Percentiles rank a stretch among this genome's conserved stretches.
phyloP scores from a whole-genome alignment of 2,113 vertebrate species.

The Lophius piscatorius region DNA sequence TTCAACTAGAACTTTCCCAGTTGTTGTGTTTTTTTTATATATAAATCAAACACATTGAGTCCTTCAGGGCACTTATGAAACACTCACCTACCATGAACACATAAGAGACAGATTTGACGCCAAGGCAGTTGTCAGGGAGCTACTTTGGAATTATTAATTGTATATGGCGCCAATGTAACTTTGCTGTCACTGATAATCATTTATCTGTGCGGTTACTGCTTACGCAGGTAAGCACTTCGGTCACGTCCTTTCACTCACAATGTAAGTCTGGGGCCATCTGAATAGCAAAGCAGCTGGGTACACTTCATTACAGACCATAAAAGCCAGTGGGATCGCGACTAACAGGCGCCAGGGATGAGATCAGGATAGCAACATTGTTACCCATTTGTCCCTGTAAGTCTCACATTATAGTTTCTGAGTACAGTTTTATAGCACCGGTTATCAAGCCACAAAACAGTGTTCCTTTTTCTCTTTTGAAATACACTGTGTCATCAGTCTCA shows the following conservation, averaged over 20 bases:
- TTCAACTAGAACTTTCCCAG: conserved; percentile 29
- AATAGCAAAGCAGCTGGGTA: conserved; percentile 77
- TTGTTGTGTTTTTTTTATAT: conserved; percentile 12
- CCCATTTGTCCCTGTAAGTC: conserved; percentile 39
- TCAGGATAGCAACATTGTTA: conserved; percentile 41
- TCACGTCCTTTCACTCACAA: conserved; percentile 58
- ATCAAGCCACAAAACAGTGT: conserved; percentile 40
- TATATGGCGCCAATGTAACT: conserved; percentile 39
- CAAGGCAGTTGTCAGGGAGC: conserved; percentile 30
- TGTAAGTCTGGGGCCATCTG: conserved; percentile 73
- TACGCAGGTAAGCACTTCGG: conserved; percentile 56
- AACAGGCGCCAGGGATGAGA: conserved; percentile 68
- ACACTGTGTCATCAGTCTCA: conserved; percentile 53
- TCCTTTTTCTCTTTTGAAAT: conserved; percentile 38
- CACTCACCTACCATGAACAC: conserved; percentile 10
- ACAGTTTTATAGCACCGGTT: conserved; percentile 61
- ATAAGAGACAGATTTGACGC: conserved; percentile 22
- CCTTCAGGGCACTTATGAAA: conserved; percentile 22
- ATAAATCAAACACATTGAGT: conserved; percentile 20
- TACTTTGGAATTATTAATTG: conserved; percentile 41
- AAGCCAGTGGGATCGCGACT: conserved; percentile 64
- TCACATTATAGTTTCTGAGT: conserved; percentile 18
- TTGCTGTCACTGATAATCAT: conserved; percentile 47
- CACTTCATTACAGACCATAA: conserved; percentile 71
- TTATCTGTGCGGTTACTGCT: conserved; percentile 25